Conservation (phyloP, 2,113 vertebrate genomes). For the human region DNA sequence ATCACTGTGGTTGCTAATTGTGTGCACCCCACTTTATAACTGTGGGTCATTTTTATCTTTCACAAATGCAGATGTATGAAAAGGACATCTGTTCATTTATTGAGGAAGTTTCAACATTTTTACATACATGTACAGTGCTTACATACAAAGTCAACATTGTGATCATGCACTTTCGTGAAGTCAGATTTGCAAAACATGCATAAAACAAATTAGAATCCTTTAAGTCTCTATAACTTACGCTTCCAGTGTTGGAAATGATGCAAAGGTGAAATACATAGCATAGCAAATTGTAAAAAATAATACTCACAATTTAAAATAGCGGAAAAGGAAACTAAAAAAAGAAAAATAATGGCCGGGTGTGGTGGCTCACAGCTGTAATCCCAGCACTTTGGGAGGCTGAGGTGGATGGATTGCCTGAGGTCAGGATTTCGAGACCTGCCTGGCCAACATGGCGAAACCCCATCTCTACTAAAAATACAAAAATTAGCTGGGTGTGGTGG, state of each 20-base stretch:
- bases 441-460: too few species aligned
- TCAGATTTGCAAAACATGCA: neutral
- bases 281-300: neutral
- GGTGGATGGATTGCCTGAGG: neutral
- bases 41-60: neutral
- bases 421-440: neutral
- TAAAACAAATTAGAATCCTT: neutral
- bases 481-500: too few species aligned
- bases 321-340: neutral
- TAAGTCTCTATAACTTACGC: neutral
- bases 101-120: neutral
- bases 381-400: neutral
- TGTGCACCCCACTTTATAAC: neutral
- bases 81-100: neutral
- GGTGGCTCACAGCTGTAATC: neutral
- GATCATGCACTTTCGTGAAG: neutral
- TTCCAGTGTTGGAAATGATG: neutral
- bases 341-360: neutral
- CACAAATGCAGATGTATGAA: neutral
- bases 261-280: neutral
- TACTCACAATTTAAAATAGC: neutral
- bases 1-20: neutral
- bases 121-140: neutral
- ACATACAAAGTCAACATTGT: neutral
- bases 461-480: too few species aligned